Percentiles rank a stretch among this genome's conserved stretches.
These are phyloP conservation scores for Brenthis ino DNA, from an alignment of 2,888 invertebrate genomes.

Conservation along the genomic window DNA sequence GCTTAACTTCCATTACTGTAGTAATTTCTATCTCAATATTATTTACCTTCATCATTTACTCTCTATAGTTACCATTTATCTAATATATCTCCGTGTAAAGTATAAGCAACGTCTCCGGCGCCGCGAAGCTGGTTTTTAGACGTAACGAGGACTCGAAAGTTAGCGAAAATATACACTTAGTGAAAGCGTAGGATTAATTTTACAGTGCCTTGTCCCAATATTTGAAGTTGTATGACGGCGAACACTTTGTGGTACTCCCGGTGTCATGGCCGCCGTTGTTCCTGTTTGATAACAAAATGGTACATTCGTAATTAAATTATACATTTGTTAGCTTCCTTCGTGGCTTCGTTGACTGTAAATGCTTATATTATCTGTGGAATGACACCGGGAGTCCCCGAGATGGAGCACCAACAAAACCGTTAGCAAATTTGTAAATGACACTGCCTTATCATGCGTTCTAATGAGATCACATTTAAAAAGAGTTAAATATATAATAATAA, in stretches of 20 bases:
- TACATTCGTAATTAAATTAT: too few species aligned
- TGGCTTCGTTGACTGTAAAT: neutral
- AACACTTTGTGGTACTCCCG: neutral
- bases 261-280: conserved; percentile 1
- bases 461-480: conserved; percentile 5
- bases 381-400: neutral
- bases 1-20: neutral
- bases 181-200: conserved; percentile 38
- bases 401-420: conserved; percentile 23
- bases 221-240: conserved; percentile 19
- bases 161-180: conserved; percentile 36
- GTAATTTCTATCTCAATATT: neutral
- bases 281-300: too few species aligned
- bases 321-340: too few species aligned
- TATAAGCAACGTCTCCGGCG: conserved; percentile 19
- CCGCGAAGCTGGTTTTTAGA: conserved; percentile 18
- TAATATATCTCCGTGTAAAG: conserved; percentile 15
- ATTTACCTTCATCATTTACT: neutral
- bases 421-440: conserved; percentile 36
- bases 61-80: conserved; percentile 9
- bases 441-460: conserved; percentile 26
- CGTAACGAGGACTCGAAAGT: conserved; percentile 25
- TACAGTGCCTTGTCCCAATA: conserved; percentile 40
- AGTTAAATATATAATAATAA: conserved; percentile 7
- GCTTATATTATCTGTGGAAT: neutral